Evolutionary conservation across 1,140 invertebrate species (phyloP).

Genomic region (Drosophila orena): DNA sequence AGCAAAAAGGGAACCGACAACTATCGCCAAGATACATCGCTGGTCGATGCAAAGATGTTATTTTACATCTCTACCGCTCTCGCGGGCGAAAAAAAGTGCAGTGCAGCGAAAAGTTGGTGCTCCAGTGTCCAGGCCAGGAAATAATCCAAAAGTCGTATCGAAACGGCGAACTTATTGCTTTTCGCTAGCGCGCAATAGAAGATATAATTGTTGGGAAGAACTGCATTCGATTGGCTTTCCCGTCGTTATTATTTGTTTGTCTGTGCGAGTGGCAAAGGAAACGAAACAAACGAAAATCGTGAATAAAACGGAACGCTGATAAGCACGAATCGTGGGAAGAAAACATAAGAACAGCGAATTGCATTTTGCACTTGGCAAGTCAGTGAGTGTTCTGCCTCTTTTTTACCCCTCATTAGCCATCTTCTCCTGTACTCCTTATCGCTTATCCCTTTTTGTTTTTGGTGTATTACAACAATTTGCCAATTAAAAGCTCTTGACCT

Average conservation of each 20-base stretch:
- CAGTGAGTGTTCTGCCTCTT: constrained; percentile 7
- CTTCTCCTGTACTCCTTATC: background rate
- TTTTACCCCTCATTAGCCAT: constrained; percentile 22
- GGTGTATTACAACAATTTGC: constrained; percentile 62
- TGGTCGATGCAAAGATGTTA: background rate
- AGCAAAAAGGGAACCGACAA: too few relatives aligned
- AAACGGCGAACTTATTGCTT: constrained; percentile 8
- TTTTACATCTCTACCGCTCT: constrained; percentile 4
- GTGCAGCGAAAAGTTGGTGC: constrained; percentile 15
- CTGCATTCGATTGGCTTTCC: constrained; percentile 36
- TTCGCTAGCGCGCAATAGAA: constrained; percentile 37
- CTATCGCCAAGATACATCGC: background rate
- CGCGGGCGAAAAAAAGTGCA: constrained; percentile 14
- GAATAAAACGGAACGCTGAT: constrained; percentile 30
- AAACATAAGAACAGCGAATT: constrained; percentile 23
- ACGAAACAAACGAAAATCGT: constrained; percentile 11
- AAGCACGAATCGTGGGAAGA: constrained; percentile 29
- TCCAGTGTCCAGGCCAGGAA: constrained; percentile 5
- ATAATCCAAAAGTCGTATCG: background rate
- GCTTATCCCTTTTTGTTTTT: constrained; percentile 22
- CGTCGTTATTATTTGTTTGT: constrained; percentile 31
- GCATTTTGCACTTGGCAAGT: constrained; percentile 39
- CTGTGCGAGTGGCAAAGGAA: constrained; percentile 7
- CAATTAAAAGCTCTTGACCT: constrained; percentile 74
- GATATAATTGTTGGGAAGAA: constrained; percentile 8